Conservation (phyloP, 2,888 invertebrate species). For the Tiliacea citrago region DNA sequence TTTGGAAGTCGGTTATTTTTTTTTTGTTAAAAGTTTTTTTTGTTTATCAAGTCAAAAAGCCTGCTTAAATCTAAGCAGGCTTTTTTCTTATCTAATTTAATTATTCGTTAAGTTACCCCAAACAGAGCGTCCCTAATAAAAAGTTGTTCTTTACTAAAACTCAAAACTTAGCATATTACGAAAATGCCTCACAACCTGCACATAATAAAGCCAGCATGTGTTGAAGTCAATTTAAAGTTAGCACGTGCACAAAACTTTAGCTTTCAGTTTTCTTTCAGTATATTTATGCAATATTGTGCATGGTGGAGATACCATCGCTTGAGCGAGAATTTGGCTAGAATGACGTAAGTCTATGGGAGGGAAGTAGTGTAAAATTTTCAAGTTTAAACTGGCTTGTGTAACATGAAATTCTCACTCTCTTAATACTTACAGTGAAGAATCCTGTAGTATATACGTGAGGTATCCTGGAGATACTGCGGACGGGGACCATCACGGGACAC, state of each 20-base stretch:
- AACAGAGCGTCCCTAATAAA: background rate
- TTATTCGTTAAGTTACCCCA: background rate
- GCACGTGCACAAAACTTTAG: constrained; percentile 32
- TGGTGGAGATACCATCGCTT: constrained; percentile 6
- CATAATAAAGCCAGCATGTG: constrained; percentile 39
- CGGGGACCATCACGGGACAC: too few relatives aligned
- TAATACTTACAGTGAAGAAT: too few relatives aligned
- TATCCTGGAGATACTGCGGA: too few relatives aligned
- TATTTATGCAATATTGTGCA: constrained; percentile 37
- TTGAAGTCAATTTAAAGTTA: constrained; percentile 63
- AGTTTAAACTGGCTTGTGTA: too few relatives aligned
- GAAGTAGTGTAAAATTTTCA: background rate
- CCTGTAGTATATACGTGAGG: too few relatives aligned
- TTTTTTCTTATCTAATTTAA: background rate
- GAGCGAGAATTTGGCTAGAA: constrained; percentile 10
- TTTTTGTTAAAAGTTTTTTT: too few relatives aligned
- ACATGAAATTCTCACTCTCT: too few relatives aligned
- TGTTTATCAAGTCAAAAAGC: background rate
- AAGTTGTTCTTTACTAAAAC: constrained; percentile 5
- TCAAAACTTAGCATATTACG: constrained; percentile 16
- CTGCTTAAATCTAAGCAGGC: too few relatives aligned
- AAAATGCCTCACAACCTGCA: constrained; percentile 24
- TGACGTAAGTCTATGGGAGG: background rate
- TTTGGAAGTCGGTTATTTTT: too few relatives aligned
- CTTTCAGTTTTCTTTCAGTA: constrained; percentile 35